Conservation (phyloP, 2,113 vertebrate genomes). For the Aepyceros melampus region DNA sequence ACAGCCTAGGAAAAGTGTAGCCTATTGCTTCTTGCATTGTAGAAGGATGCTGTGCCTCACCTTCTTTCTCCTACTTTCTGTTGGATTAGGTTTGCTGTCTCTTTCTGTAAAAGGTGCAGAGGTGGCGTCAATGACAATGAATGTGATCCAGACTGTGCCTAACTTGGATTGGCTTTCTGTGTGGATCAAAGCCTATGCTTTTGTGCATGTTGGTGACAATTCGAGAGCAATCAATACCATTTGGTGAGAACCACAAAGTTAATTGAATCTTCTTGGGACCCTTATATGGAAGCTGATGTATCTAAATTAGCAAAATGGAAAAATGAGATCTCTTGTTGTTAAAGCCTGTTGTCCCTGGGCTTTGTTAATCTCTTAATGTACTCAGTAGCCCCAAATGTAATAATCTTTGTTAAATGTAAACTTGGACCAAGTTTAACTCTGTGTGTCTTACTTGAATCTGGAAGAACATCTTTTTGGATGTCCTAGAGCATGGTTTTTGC, state of each 20-base stretch:
- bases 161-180: slow-evolving; percentile 98
- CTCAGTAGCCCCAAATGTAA: background rate
- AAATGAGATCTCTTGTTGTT: background rate
- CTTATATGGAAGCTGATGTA: background rate
- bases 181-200: slow-evolving; percentile 99
- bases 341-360: background rate
- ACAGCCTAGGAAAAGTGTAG: background rate
- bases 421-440: background rate
- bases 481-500: background rate
- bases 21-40: background rate
- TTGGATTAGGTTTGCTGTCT: slow-evolving; percentile 90
- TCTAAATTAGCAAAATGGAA: background rate
- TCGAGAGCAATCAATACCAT: slow-evolving; percentile 97
- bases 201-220: slow-evolving; percentile 96
- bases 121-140: slow-evolving; percentile 98
- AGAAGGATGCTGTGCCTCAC: background rate
- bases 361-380: background rate
- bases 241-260: slow-evolving; percentile 84
- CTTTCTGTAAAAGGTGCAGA: slow-evolving; percentile 98
- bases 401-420: background rate
- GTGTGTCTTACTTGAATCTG: background rate
- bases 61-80: background rate
- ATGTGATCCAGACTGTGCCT: slow-evolving; percentile 95
- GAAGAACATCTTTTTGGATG: background rate
- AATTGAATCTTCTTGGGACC: background rate